Conservation (phyloP, 2,797 vertebrate genomes). For the Platalea minor region DNA sequence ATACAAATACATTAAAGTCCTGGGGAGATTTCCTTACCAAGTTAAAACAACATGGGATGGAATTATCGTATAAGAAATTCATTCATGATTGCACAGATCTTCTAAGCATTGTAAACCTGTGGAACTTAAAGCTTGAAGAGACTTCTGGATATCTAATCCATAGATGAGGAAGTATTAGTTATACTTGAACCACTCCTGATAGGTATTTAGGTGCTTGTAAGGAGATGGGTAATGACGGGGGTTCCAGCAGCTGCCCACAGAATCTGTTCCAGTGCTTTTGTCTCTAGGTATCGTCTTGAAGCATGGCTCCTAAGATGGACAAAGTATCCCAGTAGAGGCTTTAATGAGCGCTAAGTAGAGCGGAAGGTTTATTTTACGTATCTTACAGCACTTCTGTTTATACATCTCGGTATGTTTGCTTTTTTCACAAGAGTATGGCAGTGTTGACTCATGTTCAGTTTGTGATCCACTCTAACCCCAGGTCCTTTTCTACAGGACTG, state of each 20-base stretch:
- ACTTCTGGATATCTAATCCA: background rate
- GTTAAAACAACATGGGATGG: background rate
- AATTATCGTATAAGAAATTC: background rate
- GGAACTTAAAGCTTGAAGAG: background rate
- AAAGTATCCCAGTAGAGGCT: background rate
- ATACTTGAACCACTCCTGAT: background rate
- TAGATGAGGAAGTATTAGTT: background rate
- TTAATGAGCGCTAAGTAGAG: background rate
- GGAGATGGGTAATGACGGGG: background rate
- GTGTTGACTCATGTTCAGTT: constrained; percentile 24
- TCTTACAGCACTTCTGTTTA: constrained; percentile 10
- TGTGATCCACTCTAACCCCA: background rate
- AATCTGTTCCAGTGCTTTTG: background rate
- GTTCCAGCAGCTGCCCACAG: background rate
- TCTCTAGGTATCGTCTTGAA: background rate
- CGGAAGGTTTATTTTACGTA: background rate
- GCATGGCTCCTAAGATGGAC: background rate
- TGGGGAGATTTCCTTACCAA: background rate
- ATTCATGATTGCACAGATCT: background rate
- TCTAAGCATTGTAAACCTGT: background rate
- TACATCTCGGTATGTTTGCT: background rate
- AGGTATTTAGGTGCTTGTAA: background rate
- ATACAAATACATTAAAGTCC: background rate
- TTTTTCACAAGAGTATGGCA: constrained; percentile 47
- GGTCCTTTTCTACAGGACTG: background rate